A percentile compares a stretch with the other conserved stretches of the same genome.
Conservation (phyloP, 2,888 invertebrate species). For the Esperia sulphurella region DNA sequence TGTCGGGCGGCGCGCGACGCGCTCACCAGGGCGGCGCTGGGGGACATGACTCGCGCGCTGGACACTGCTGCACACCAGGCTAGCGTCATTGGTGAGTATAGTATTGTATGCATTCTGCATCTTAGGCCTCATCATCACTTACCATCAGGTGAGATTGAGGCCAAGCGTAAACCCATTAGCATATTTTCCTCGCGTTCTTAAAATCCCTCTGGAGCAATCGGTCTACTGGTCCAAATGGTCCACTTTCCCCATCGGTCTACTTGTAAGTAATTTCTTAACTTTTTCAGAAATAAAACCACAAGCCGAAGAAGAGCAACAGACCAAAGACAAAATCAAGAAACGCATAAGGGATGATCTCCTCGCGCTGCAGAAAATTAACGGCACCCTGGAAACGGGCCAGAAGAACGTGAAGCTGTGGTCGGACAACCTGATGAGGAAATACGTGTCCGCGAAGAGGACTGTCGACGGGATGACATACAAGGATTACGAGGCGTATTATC, state of each 20-base stretch:
- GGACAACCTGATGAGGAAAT: conserved; percentile 36
- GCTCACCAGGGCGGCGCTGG: conserved; percentile 20
- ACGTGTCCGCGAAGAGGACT: conserved; percentile 41
- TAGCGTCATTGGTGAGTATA: conserved; percentile 1
- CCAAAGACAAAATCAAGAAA: conserved; percentile 55
- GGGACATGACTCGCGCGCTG: conserved; percentile 16
- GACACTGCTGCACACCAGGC: conserved; percentile 4
- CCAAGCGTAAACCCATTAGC: too few relatives aligned
- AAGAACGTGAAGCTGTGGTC: conserved; percentile 55
- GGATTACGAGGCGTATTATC: conserved; percentile 46
- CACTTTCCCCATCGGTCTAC: too few relatives aligned
- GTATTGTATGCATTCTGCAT: too few relatives aligned
- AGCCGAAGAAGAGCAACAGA: conserved; percentile 37
- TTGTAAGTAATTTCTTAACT: too few relatives aligned
- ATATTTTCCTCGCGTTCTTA: too few relatives aligned
- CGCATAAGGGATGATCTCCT: conserved; percentile 43
- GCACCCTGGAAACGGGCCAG: conserved; percentile 38
- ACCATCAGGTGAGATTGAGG: too few relatives aligned
- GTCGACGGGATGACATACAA: conserved; percentile 46
- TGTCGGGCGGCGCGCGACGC: conserved; percentile 17
- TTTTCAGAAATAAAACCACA: conserved; percentile 46
- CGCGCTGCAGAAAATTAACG: conserved; percentile 42
- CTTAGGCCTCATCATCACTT: too few relatives aligned
- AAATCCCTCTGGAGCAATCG: too few relatives aligned
- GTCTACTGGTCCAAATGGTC: too few relatives aligned